These are phyloP conservation scores for Doryteuthis pealeii DNA, from an alignment of 1,140 invertebrate genomes.

Conservation along the genomic window DNA sequence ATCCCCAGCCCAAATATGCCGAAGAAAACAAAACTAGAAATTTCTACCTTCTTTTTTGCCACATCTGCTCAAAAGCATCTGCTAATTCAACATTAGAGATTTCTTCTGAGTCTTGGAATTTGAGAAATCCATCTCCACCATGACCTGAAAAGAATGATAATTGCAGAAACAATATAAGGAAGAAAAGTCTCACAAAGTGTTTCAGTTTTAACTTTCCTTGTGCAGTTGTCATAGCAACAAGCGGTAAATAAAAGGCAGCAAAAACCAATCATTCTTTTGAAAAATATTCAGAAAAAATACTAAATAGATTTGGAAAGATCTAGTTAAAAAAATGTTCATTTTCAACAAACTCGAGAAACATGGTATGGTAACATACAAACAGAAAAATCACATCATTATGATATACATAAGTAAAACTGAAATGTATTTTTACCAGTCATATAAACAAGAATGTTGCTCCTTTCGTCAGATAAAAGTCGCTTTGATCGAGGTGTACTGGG, in stretches of 20 bases:
- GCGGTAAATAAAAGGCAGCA: no score
- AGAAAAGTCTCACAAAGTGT: background rate
- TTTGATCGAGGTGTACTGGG: conserved; percentile 93
- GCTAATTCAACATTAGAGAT: conserved; percentile 98
- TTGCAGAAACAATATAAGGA: background rate
- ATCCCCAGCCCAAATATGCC: background rate
- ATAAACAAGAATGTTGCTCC: conserved; percentile 96
- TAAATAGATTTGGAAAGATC: no score
- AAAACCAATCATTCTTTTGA: no score
- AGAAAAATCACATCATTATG: no score
- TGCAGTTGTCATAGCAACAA: no score
- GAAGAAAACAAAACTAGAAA: conserved; percentile 14
- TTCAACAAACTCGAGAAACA: no score
- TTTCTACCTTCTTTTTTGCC: conserved; percentile 88
- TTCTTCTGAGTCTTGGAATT: conserved; percentile 99
- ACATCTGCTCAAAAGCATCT: conserved; percentile 99
- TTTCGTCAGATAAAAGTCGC: conserved; percentile 91
- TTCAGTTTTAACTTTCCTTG: no score
- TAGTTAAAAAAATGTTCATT: no score
- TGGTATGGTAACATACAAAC: no score
- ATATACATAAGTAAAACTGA: no score
- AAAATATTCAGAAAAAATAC: no score
- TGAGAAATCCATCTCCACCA: conserved; percentile 98
- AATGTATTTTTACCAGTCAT: conserved; percentile 65
- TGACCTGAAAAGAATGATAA: conserved; percentile 73